Base-by-base conservation (phyloP, 2,797 vertebrate species). In the Rallus crepitans region DNA sequence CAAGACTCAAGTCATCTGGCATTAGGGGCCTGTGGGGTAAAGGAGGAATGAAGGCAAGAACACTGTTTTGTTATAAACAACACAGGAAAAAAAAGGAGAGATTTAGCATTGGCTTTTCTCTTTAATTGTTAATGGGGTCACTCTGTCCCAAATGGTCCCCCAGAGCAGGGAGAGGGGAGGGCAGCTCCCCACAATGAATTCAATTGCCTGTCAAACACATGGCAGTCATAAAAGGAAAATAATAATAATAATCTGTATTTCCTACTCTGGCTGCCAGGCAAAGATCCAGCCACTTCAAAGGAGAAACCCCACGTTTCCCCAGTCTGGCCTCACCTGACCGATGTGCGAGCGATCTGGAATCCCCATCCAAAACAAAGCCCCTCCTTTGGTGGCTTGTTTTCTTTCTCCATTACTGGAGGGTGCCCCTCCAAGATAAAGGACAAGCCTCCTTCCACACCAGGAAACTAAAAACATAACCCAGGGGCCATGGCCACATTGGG, bases 251-350 rank as follows among this genome's bases (percentile, higher is more conserved):
- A 95, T 96, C 63, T 94, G 68, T 93, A 93, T 97, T 97, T 97
- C 97, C 97, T 98, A 93, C 76, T 97, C 95, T 83, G 94, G 85
- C 87, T 95, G 94, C 94, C 95, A 85, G 93, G 95, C 93, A 96
- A 94, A 95, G 93, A 90, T 97, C 90, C 87, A 97, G 94, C 69
- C 94, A 98, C 96, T 98, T 98, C 98, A 98, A 98, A 98, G 95
- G 50, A 86, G 37, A 91, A 97, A 95, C 28, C 27, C 68, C 83
- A 84, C 1, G 6, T 75, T 96, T 87, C 83, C 96, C 76, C 53
- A 20, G 79, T 75, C 84, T 97, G 96, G 97, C 95, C 97, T 98
- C 97, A 98, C 96, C 97, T 97, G 94, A 96, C 95, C 95, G 94
- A 97, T 87, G 97, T 98, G 97, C 94, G 94, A 97, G 96, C 89